Conservation (phyloP, 2,113 vertebrate species). For the Pygathrix nemaeus region DNA sequence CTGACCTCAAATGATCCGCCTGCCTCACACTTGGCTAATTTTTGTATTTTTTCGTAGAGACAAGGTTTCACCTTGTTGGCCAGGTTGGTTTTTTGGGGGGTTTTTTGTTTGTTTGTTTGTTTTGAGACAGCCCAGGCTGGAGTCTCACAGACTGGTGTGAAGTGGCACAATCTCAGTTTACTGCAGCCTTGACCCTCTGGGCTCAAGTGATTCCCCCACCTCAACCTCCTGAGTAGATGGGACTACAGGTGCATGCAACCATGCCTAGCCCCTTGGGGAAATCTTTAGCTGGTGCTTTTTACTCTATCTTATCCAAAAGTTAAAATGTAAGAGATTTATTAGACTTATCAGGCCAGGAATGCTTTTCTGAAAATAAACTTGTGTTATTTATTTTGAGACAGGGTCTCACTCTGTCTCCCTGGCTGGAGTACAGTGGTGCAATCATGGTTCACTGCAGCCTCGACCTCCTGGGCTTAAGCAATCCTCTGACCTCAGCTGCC, state of each 20-base stretch:
- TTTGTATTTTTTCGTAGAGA: too few species aligned
- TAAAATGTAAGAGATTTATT: background rate
- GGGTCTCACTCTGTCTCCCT: background rate
- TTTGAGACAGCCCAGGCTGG: too few species aligned
- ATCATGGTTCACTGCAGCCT: background rate
- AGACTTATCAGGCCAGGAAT: background rate
- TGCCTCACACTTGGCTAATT: background rate
- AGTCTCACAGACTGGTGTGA: too few species aligned
- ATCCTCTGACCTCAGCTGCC: background rate
- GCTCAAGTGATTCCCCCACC: background rate
- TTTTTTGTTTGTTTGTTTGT: too few species aligned
- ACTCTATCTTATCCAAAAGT: background rate
- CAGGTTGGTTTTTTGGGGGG: too few species aligned
- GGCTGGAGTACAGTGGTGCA: background rate
- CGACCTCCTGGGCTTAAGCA: background rate
- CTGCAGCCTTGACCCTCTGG: background rate
- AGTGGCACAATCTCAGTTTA: too few species aligned
- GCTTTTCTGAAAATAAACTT: background rate
- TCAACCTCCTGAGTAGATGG: background rate
- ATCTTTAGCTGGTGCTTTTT: background rate
- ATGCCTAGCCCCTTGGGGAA: background rate
- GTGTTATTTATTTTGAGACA: background rate
- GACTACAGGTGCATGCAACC: background rate
- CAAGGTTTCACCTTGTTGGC: too few species aligned
- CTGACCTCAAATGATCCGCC: background rate